Evolutionary conservation across 2,113 vertebrate genomes (phyloP), one percentile per base, ranked within the genome.

Genomic region (Balaenoptera acutorostrata): DNA sequence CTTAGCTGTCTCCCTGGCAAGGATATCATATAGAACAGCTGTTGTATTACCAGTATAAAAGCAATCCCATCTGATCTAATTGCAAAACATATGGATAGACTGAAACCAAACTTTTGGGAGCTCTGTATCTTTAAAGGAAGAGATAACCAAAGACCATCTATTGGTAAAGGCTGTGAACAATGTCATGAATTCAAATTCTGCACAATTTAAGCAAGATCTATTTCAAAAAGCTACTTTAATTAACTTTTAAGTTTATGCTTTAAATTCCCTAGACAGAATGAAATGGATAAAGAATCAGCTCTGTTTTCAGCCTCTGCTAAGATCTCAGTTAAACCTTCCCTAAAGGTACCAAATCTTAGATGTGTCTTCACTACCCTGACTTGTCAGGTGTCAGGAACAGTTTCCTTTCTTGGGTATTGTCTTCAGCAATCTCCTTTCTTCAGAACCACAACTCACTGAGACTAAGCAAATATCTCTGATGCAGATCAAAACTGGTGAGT

Each of bases 21-120:
- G 63, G 31, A 44, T 46, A 95, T 77, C 95, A 91, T 88, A 98
- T 33, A 95, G 81, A 97, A 92, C 93, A 98, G 94, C 90, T 97
- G 89, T 63, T 84, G 64, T 88, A 97, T 90, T 96, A 93, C 83
- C 83, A 96, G 39, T 83, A 87, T 86, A 97, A 96, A 97, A 95
- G 88, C 84, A 98, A 92, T 77, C 55, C 64, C 77, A 88, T 95
- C 87, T 96, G 93, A 97, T 74, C 84, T 96, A 96, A 95, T 81
- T 82, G 83, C 7, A 97, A 98, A 98, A 91, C 90, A 97, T 90
- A 97, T 39, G 78, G 69, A 83, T 29, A 93, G 41, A 80, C 46
- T 88, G 17, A 96, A 97, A 92, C 80, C 95, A 95, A 97, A 94
- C 55, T 96, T 92, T 36, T 14, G 36, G 31, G 39, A 33, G 55